Base-by-base conservation (phyloP, 2,113 vertebrate genomes). In the Porphyrio hochstetteri region DNA sequence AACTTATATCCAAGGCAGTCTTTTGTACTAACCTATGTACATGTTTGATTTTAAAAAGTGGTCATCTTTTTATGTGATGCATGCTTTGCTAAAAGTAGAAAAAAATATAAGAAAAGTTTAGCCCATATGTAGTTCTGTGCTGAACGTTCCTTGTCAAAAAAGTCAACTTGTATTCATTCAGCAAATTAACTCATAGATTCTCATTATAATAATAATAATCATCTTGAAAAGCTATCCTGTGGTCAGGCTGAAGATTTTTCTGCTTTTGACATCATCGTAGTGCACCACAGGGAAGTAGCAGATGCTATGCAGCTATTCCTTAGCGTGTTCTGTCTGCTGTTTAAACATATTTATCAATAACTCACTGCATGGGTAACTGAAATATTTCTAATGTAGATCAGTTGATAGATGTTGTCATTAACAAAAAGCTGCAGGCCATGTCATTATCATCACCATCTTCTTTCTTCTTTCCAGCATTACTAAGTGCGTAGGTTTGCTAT, bases 391-490 rank as follows among this genome's bases (percentile, higher is more conserved):
- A 63, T 9, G 38, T 70, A 78, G 44, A 86, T 77, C 61, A 77
- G 59, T 11, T 88, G 82, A 95, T 90, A 83, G 56, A 86, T 92
- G 38, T 40, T 90, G 21, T 86, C 64, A 81, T 92, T 94, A 92
- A 86, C 14, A 86, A 79, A 93, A 92, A 88, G 29, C 86, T 92
- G 29, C 38, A 84, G 92, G 93, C 52, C 21, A n/a, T 69, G 53
- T 64, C 53, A 78, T 90, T 88, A 86, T 92, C 56, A 80, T 70
- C 10, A 8, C 59, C 10, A 84, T 71, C 36, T 8, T 80, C 46
- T 65, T 77, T 86, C 52, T 84, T 89, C 48, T 80, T 90, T 82
- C 23, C 59, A 52, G 50, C 19, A 52, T 88, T 80, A 17, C 31
- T 53, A 50, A 82, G 23, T 74, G 31, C 1, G 0, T 69, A 69